Evolutionary conservation across 1,140 invertebrate species (phyloP).

Genomic region (Eriosoma lanigerum): DNA sequence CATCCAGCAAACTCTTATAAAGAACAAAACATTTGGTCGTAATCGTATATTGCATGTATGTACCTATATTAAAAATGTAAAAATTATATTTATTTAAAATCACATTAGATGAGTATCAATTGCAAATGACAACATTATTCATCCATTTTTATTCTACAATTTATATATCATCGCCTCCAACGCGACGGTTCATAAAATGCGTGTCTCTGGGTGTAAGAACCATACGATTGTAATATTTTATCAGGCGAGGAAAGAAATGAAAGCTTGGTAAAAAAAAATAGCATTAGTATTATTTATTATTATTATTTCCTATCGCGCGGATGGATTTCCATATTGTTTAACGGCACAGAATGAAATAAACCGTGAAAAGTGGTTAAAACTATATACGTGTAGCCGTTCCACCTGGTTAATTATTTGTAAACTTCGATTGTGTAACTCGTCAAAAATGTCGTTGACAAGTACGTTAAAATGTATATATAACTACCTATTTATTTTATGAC

Average conservation of each 20-base stretch:
- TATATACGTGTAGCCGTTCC: conserved; percentile 25
- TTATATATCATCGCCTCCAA: too few relatives aligned
- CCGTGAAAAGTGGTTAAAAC: conserved; percentile 48
- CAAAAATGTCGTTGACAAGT: background rate
- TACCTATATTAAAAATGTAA: too few relatives aligned
- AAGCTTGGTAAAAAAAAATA: background rate
- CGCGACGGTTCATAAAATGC: background rate
- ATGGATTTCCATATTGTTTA: conserved; percentile 38
- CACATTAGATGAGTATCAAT: background rate
- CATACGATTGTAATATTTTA: conserved; percentile 15
- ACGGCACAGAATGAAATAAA: conserved; percentile 42
- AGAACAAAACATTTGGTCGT: background rate
- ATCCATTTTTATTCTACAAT: background rate
- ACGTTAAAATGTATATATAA: background rate
- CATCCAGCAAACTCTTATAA: background rate
- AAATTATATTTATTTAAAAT: conserved; percentile 9
- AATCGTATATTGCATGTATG: background rate
- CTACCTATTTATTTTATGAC: background rate
- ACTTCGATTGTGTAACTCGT: conserved; percentile 35
- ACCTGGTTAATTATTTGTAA: conserved; percentile 50
- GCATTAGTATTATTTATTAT: conserved; percentile 2
- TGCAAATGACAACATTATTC: too few relatives aligned
- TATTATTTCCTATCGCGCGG: conserved; percentile 14
- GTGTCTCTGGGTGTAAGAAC: background rate
- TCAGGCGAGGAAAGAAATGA: conserved; percentile 43